Conservation (phyloP, 2,113 vertebrate species). For the Hylia prasina region DNA sequence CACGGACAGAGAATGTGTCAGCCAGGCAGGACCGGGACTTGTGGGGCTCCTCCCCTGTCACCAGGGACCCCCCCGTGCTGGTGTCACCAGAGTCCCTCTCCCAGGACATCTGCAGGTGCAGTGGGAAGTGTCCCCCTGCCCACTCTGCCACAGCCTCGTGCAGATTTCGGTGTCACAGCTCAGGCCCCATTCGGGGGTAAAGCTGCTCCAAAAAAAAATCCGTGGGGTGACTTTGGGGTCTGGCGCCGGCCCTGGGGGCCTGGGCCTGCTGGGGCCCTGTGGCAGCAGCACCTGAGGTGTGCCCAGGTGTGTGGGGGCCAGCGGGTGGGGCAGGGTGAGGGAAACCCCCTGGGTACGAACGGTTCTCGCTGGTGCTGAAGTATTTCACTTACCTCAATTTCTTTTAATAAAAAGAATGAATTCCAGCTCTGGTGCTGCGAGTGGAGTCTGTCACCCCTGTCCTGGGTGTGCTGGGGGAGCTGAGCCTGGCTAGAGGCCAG, state of each 20-base stretch:
- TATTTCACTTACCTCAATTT: conserved; percentile 57
- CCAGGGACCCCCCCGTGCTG: not conserved
- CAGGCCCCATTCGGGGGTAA: too few species aligned
- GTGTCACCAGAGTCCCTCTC: not conserved
- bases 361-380: conserved; percentile 36
- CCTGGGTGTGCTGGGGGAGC: not conserved
- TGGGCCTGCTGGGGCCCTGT: not conserved
- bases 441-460: not conserved
- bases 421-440: not conserved
- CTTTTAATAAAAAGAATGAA: conserved; percentile 57
- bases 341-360: not conserved
- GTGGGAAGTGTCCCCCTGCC: accelerated
- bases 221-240: accelerated
- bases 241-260: not conserved
- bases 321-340: accelerated
- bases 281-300: not conserved
- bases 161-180: too few species aligned
- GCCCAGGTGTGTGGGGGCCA: not conserved
- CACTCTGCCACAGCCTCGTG: not conserved
- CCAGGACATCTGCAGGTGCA: not conserved
- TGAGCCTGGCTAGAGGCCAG: not conserved
- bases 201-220: not conserved
- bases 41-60: not conserved
- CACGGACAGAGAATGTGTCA: not conserved
- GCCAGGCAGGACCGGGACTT: not conserved